These are phyloP conservation scores for Hypotaenidia philippensis DNA, from an alignment of 2,797 vertebrate genomes.

Conservation along the genomic window DNA sequence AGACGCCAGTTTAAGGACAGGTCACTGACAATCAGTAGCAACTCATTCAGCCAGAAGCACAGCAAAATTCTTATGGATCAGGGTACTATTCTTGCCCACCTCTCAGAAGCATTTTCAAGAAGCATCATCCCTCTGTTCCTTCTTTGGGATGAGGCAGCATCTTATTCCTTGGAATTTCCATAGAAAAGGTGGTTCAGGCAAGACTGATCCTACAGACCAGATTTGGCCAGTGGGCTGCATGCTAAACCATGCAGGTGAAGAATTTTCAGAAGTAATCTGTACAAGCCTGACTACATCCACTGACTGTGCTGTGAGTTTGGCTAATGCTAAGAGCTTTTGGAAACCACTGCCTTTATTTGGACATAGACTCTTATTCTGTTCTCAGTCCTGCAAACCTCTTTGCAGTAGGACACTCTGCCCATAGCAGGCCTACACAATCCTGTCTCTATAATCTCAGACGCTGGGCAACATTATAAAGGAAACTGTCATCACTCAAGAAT, in stretches of 20 bases:
- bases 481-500: neutral
- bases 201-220: neutral
- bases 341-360: neutral
- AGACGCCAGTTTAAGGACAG: neutral
- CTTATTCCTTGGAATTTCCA: neutral
- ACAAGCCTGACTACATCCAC: neutral
- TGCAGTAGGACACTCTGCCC: neutral
- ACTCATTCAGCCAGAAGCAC: neutral
- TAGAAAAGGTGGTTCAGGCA: neutral
- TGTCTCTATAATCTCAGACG: neutral
- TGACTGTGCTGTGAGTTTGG: neutral
- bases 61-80: neutral
- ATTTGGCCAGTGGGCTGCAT: neutral
- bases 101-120: neutral
- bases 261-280: neutral
- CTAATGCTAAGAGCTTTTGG: neutral
- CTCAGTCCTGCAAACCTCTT: neutral
- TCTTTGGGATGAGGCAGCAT: neutral
- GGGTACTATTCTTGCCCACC: neutral
- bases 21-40: neutral
- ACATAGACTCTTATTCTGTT: neutral
- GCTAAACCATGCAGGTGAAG: neutral
- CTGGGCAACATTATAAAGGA: conserved; percentile 2
- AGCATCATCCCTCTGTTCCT: neutral
- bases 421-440: neutral